Evolutionary conservation across 2,113 vertebrate genomes (phyloP), one percentile per base, ranked within the genome.

Genomic region (Theristicus caerulescens): DNA sequence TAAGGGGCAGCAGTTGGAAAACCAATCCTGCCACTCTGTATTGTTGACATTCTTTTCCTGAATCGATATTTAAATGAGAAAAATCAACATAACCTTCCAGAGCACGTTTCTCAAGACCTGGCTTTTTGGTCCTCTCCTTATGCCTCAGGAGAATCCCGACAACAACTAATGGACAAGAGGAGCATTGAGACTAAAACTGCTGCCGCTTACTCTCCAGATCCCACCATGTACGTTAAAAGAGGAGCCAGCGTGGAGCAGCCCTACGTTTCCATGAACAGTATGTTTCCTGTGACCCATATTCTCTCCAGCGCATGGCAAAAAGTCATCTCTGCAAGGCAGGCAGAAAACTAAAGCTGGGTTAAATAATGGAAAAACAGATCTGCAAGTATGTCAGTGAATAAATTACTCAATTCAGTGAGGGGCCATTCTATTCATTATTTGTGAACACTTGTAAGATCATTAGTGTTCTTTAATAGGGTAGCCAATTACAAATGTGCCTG

Each of bases 381-480:
- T 57, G 67, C 95, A 91, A 96, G 88, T 49, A 84, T 93, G 90
- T 90, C 95, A 92, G 88, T 2, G 44, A 96, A 97, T 91, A 95
- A 97, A 94, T 94, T 90, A 86, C 76, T 88, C 90, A 82, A 76
- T 90, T 91, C 96, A 97, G 77, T 11, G 16, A 93, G 86, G 86
- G 94, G 90, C 83, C 69, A 16, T 91, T 88, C 96, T 96, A 88
- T 96, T 97, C 94, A 94, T 93, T 96, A 96, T 92, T 96, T 93
- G 96, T 71, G 96, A 95, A 88, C 76, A 82, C 88, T 95, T 84
- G 44, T 79, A 95, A 94, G 95, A 93, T 96, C 92, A 95, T 96
- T 96, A 94, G 90, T 96, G 92, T 79, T 88, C 88, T 86, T 93
- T 97, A 97, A 96, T 90, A 82, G 87, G 90, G 93, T 69, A 69